Evolutionary conservation across 2,113 vertebrate species (phyloP), one percentile per base, ranked within the genome.

Genomic region (Ochotona curzoniae): DNA sequence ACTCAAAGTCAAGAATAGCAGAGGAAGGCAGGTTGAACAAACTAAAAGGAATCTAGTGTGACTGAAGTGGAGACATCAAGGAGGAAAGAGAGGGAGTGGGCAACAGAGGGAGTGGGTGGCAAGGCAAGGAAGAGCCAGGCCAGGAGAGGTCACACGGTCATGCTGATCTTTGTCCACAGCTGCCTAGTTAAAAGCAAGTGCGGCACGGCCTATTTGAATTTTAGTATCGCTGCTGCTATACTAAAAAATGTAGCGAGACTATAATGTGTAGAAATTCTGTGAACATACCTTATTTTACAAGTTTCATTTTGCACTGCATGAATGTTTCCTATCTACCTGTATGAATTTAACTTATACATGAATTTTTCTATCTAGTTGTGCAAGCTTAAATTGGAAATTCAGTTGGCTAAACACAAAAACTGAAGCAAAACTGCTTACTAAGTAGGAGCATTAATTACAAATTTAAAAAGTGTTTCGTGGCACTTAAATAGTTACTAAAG

Each of bases 331-430:
- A 89, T 26, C 23, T 74, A 87, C 35, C 66, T 85, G 51, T 54
- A 79, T 13, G 79, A 66, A 84, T 71, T 63, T 71, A 75, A 91
- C 6, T 3, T 44, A 44, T 44, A 44, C 38, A 44, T 44, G 38
- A 44, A 44, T 44, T 44, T 93, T 91, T 86, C 81, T 17, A 89
- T 26, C 23, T 74, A 87, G 47, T 71, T 85, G 51, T 54, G 74
- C 17, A 83, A 66, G 81, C 70, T 63, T 71, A 75, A 91, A 70
- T 80, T n/a, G 0, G 13, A 88, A 61, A 35, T 38, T 60, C 81
- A 90, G 82, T 54, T 75, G 23, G 23, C 38, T 64, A 89, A 85
- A 70, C 12, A 70, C 76, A 83, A 93, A 90, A 83, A 90, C 66
- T 84, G 17, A 82, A 92, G 67, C n/a, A 83, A 73, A 35, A 75